Base-by-base conservation (phyloP, 2,797 vertebrate species). In the Chromobotia macracanthus region DNA sequence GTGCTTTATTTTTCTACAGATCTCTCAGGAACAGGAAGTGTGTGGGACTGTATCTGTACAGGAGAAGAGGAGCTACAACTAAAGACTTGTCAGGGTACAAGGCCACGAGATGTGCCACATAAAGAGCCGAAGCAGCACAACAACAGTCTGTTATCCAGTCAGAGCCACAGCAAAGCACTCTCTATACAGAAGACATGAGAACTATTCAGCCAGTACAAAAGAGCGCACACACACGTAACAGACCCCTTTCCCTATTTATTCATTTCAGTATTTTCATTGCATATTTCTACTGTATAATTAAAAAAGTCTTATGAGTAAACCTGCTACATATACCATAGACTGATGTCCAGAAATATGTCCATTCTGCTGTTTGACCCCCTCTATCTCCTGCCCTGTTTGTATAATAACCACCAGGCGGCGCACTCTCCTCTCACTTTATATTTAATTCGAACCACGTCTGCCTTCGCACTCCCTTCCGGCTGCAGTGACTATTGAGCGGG, bases 401-500 rank as follows among this genome's bases (percentile, higher is more conserved):
- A 31, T 3, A 31, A 41, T 12, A 28, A 60, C 76, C 84, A 86
- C 88, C 87, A 88, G 92, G 89, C 90, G 90, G 86, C 3, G 85
- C 79, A 89, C 67, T 81, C 75, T 77, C 80, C 86, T 38, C 84
- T 2, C 25, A 15, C 16, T 51, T 41, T 53, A 5, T 70, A 84
- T 83, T 19, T 21, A 58, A 21, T 58, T 23, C 8, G 9, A 58
- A 13, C 55, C 19, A 23, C 10, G 19, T 88, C 87, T 63, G 63
- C 82, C 38, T 51, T 79, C 12, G 11, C 48, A 21, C 19, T 75
- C 12, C 1, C 46, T 64, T 51, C 41, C 18, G 13, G 61, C 50
- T 31, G 80, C 89, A 86, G 85, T 86, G 73, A 79, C 81, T 86
- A 92, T 91, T 83, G 90, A 91, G 87, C 84, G 85, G 87, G 88